Percentiles rank a stretch among this genome's conserved stretches.
These are phyloP conservation scores for Montipora capitata DNA, from an alignment of 92 coral and sea anemone species.

Conservation along the genomic window DNA sequence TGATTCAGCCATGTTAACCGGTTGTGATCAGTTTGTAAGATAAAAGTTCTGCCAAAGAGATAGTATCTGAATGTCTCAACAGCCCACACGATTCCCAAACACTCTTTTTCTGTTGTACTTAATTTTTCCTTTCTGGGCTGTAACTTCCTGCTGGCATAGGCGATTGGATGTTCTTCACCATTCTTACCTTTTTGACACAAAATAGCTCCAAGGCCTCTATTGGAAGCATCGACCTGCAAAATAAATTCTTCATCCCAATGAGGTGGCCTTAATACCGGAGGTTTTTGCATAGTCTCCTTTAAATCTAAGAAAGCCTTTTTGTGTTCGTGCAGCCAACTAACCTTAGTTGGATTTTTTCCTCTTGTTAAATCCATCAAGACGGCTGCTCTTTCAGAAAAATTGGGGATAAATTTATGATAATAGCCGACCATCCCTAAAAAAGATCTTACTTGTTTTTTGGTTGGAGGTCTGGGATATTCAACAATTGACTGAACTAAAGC, in stretches of 20 bases:
- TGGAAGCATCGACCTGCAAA: constrained; percentile 77
- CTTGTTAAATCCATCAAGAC: background rate
- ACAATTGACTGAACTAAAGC: too few relatives aligned
- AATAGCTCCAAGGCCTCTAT: constrained; percentile 67
- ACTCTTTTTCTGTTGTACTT: constrained; percentile 69
- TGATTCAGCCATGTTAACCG: constrained; percentile 55
- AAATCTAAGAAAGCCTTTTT: constrained; percentile 35
- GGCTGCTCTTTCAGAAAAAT: constrained; percentile 13
- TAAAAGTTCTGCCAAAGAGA: too few relatives aligned
- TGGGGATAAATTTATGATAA: constrained; percentile 49
- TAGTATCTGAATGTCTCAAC: too few relatives aligned
- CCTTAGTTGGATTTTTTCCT: constrained; percentile 4
- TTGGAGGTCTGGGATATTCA: too few relatives aligned
- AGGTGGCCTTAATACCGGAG: constrained; percentile 63
- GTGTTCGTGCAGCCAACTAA: constrained; percentile 10
- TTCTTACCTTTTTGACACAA: background rate
- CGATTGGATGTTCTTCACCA: constrained; percentile 74
- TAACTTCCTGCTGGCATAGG: constrained; percentile 67
- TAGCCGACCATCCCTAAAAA: constrained; percentile 59
- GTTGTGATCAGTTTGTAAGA: too few relatives aligned
- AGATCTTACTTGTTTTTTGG: constrained; percentile 44
- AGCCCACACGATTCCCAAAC: constrained; percentile 35
- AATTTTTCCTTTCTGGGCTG: constrained; percentile 70
- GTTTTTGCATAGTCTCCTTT: constrained; percentile 20
- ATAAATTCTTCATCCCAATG: constrained; percentile 64